Evolutionary conservation across 2,797 vertebrate genomes (phyloP).

Genomic region (Gadopsis bispinosus): DNA sequence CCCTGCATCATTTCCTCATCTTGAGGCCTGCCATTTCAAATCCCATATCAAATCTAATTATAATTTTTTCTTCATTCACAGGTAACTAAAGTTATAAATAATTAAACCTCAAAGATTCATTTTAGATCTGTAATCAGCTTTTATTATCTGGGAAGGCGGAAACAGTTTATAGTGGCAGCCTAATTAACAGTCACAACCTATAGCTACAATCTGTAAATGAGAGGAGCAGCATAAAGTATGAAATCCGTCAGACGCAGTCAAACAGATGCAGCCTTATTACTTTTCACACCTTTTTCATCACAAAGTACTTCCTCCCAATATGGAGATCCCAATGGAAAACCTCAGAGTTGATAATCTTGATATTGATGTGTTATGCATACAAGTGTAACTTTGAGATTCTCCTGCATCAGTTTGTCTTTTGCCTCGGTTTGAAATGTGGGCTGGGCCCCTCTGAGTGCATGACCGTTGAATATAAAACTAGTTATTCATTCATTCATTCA

Average conservation of each 20-base stretch:
- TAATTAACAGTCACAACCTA: conserved; percentile 31
- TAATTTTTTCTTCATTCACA: neutral
- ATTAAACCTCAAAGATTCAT: conserved; percentile 17
- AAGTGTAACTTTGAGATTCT: neutral
- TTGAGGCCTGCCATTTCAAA: neutral
- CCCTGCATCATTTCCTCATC: conserved; percentile 2
- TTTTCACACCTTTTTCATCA: neutral
- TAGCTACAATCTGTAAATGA: conserved; percentile 26
- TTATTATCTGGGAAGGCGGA: conserved; percentile 13
- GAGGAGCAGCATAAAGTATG: neutral
- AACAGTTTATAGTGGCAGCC: neutral
- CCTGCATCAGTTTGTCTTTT: too few species aligned
- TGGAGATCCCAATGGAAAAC: neutral
- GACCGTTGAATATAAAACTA: neutral
- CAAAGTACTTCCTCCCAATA: neutral
- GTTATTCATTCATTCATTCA: neutral
- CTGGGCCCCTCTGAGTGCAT: neutral
- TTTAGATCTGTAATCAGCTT: conserved; percentile 34
- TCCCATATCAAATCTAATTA: conserved; percentile 5
- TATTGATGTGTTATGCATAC: neutral
- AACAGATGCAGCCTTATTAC: neutral
- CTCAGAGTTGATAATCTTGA: neutral
- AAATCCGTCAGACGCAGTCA: neutral
- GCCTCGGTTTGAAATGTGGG: neutral
- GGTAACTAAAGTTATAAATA: conserved; percentile 25